These are phyloP conservation scores for Brachyalestes nurse DNA, from an alignment of 2,797 vertebrate genomes.

Conservation along the genomic window DNA sequence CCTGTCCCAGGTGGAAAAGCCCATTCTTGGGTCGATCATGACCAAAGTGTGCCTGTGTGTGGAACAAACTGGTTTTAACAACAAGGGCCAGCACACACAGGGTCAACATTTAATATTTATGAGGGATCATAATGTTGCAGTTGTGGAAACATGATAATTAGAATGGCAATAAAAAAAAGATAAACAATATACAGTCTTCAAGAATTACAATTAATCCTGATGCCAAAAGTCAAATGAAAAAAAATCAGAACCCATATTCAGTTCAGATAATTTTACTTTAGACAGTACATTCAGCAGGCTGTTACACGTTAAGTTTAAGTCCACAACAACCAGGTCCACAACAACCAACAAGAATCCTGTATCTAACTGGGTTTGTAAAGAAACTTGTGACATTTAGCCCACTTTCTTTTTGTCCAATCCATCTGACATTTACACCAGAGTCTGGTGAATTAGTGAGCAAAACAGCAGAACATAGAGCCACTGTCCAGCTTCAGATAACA, in stretches of 20 bases:
- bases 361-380: neutral
- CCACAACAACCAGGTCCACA: no score
- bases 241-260: neutral
- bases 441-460: neutral
- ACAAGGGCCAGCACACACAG: conserved; percentile 37
- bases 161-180: neutral
- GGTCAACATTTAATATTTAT: neutral
- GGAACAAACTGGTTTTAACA: conserved; percentile 80
- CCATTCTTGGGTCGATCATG: conserved; percentile 77
- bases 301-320: neutral
- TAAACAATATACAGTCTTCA: no score
- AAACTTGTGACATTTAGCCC: conserved; percentile 6
- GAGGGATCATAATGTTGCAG: neutral
- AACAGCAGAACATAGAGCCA: conserved; percentile 28
- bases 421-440: conserved; percentile 9
- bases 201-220: neutral
- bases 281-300: neutral
- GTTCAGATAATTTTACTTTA: neutral
- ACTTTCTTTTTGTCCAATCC: neutral
- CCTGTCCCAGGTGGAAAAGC: conserved; percentile 81
- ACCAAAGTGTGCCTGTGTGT: conserved; percentile 75
- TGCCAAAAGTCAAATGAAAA: neutral
- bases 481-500: conserved; percentile 37
- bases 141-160: neutral
- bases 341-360: no score